phyloP scores from a whole-genome alignment of 92 coral and sea anemone genomes.

The Zoanthus sansibaricus region DNA sequence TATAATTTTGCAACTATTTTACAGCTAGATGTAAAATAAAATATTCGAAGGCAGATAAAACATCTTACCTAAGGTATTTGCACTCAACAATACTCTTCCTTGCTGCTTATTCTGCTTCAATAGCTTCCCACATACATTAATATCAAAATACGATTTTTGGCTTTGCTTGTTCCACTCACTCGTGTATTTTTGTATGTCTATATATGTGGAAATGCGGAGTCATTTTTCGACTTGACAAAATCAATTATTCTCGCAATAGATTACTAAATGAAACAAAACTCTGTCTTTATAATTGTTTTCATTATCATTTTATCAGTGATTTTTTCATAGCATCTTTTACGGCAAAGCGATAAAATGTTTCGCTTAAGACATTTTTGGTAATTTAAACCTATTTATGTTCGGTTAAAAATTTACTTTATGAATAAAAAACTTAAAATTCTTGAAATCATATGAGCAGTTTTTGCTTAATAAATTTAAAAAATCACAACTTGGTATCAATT shows the following conservation, averaged over 20 bases:
- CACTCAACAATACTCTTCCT: not conserved
- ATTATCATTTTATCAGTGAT: too few species aligned
- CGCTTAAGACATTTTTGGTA: too few species aligned
- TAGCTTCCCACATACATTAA: not conserved
- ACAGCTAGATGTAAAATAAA: not conserved
- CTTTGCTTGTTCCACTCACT: not conserved
- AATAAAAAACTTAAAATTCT: not conserved
- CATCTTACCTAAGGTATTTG: not conserved
- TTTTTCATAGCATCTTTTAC: too few species aligned
- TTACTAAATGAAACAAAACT: not conserved
- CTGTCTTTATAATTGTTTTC: too few species aligned
- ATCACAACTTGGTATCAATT: not conserved
- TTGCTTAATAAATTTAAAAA: not conserved
- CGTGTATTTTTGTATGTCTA: not conserved
- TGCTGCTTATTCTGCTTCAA: not conserved
- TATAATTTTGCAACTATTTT: conserved; percentile 21
- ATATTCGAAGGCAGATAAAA: not conserved
- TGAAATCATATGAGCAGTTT: not conserved
- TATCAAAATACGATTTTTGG: not conserved
- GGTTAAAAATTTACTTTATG: not conserved
- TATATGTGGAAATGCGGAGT: not conserved
- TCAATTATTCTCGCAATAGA: not conserved
- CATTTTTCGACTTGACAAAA: conserved; percentile 8
- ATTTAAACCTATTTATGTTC: not conserved
- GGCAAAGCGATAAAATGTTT: too few species aligned